These are phyloP conservation scores for Pelobates cultripes DNA, from an alignment of 2,797 vertebrate genomes.

Conservation along the genomic window DNA sequence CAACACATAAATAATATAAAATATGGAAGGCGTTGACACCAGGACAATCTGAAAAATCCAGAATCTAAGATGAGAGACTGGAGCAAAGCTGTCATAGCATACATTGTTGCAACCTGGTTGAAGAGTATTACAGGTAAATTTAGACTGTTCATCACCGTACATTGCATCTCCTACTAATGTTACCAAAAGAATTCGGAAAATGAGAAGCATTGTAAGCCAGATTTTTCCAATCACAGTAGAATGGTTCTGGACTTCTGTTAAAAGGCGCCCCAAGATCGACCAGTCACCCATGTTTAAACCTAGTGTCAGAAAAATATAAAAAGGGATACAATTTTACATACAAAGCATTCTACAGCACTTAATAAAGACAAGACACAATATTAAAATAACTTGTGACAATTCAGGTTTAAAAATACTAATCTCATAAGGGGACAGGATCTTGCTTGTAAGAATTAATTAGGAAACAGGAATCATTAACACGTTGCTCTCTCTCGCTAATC, in stretches of 20 bases:
- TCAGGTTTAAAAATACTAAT: too few relatives aligned
- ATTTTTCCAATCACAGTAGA: constrained; percentile 74
- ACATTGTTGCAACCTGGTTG: constrained; percentile 73
- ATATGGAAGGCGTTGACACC: constrained; percentile 68
- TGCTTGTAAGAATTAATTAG: too few relatives aligned
- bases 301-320: constrained; percentile 20
- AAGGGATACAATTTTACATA: not conserved
- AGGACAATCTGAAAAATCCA: constrained; percentile 77
- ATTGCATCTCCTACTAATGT: constrained; percentile 69
- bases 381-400: not conserved
- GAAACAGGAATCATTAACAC: too few relatives aligned
- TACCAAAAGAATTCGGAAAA: constrained; percentile 73
- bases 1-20: constrained; percentile 70
- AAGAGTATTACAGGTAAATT: constrained; percentile 70
- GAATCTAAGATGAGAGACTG: constrained; percentile 72
- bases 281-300: constrained; percentile 70
- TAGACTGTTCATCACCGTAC: constrained; percentile 72
- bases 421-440: too few relatives aligned
- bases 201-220: constrained; percentile 74
- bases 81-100: constrained; percentile 69
- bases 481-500: too few relatives aligned
- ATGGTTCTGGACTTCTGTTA: constrained; percentile 73
- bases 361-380: not conserved
- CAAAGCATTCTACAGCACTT: not conserved
- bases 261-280: constrained; percentile 73